Evolutionary conservation across 2,888 invertebrate genomes (phyloP), one percentile per base, ranked within the genome.

Genomic region (Margaritifera margaritifera): DNA sequence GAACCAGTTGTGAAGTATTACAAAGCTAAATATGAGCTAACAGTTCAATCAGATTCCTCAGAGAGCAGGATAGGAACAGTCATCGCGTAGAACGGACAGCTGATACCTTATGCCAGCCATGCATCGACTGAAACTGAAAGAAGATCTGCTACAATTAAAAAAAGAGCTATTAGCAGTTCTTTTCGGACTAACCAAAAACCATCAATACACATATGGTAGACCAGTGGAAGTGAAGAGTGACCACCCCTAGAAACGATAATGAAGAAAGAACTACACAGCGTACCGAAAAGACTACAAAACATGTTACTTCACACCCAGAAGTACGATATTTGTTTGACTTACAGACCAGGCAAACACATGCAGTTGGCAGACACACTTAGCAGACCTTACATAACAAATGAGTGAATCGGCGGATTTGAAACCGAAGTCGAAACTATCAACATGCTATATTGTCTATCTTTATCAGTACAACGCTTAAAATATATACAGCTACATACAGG

Each of bases 201-300:
- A 64, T 56, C 65, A 68, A 51, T 69, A 73, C 51, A 66, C 64
- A 11, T 74, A 61, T 61, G 74, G 72, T n/a, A 42, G 64, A n/a
- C 27, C 22, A 42, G 60, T 70, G 0, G 25, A 50, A 6, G 70
- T 74, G 0, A 50, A 80, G 11, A 88, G 86, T 0, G 90, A 90
- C 70, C 88, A 90, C 90, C 90, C 0, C 72, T 91, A 1, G 87
- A 84, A 53, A 61, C 78, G 8, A 87, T 90, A 58, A 83, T 89
- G 64, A 79, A 83, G 82, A 77, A 80, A 66, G 66, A 74, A 22
- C 63, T 88, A 22, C 76, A 80, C 3, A 63, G 68, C 8, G 75
- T 78, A 31, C n/a, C 82, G 3, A 82, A 75, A 51, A 71, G 85
- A 20, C 74, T 87, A 11, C 82, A 85, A 4, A 64, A 19, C 63